phyloP scores from a whole-genome alignment of 1,140 invertebrate species.

The Drosophila pachea region DNA sequence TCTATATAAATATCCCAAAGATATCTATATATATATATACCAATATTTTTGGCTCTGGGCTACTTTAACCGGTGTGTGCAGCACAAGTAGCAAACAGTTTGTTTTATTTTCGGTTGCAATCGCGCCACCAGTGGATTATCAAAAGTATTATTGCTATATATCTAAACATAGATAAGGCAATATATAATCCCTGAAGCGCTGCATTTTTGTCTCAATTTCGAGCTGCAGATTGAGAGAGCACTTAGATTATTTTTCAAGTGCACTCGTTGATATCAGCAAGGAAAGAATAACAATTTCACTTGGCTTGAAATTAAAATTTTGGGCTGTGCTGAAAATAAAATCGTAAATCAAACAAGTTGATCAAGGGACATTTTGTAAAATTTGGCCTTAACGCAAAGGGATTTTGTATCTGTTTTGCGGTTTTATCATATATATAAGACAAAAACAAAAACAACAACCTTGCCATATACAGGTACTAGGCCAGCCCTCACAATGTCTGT shows the following conservation, averaged over 20 bases:
- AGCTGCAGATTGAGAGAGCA: slow-evolving; percentile 71
- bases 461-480: slow-evolving; percentile 77
- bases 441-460: slow-evolving; percentile 48
- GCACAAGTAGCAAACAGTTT: slow-evolving; percentile 78
- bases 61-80: slow-evolving; percentile 72
- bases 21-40: slow-evolving; percentile 13
- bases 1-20: too few species aligned
- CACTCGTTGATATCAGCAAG: slow-evolving; percentile 61
- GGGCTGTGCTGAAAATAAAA: slow-evolving; percentile 69
- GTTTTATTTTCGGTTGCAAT: slow-evolving; percentile 77
- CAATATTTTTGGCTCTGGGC: slow-evolving; percentile 35
- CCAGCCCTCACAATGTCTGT: slow-evolving; percentile 79
- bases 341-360: slow-evolving; percentile 38
- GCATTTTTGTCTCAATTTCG: slow-evolving; percentile 56
- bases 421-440: slow-evolving; percentile 15
- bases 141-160: slow-evolving; percentile 5
- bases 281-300: slow-evolving; percentile 22
- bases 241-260: slow-evolving; percentile 22
- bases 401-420: slow-evolving; percentile 34
- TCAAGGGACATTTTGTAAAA: slow-evolving; percentile 22
- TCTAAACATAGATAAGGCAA: slow-evolving; percentile 2
- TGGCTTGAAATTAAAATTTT: slow-evolving; percentile 56
- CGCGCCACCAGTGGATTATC: slow-evolving; percentile 37
- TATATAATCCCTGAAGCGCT: slow-evolving; percentile 51
- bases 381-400: slow-evolving; percentile 43